Conservation (phyloP, 2,797 vertebrate genomes). For the Esox lucius region DNA sequence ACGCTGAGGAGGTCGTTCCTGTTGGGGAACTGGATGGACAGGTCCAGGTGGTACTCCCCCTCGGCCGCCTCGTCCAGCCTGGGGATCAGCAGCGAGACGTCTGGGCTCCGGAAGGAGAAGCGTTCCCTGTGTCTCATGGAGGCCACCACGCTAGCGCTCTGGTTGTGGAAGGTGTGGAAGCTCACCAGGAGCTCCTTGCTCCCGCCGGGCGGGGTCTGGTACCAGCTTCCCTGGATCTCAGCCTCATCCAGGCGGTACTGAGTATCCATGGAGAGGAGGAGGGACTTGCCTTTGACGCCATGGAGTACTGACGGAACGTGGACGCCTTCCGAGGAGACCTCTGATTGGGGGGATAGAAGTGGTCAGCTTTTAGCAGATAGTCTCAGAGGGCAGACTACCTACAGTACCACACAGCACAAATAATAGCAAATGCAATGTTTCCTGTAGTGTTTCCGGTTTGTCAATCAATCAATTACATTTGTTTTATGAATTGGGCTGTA, state of each 20-base stretch:
- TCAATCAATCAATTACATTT: too few relatives aligned
- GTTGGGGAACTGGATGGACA: conserved; percentile 77
- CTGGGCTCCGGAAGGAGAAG: conserved; percentile 77
- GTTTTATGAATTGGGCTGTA: too few relatives aligned
- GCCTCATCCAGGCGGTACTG: conserved; percentile 73
- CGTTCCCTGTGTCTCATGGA: conserved; percentile 73
- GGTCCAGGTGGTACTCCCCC: conserved; percentile 86
- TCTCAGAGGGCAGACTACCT: background rate
- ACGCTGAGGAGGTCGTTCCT: conserved; percentile 59
- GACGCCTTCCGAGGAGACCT: conserved; percentile 48
- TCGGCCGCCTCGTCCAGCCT: conserved; percentile 77
- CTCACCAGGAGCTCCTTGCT: conserved; percentile 77
- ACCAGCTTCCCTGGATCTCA: conserved; percentile 90
- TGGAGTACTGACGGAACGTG: conserved; percentile 70
- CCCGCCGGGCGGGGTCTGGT: conserved; percentile 68
- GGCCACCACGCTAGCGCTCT: conserved; percentile 67
- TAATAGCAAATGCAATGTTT: too few relatives aligned
- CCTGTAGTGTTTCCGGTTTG: conserved; percentile 26
- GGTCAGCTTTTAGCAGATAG: conserved; percentile 14
- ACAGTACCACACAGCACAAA: too few relatives aligned
- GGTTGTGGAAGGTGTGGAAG: conserved; percentile 83
- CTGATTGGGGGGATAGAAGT: conserved; percentile 43
- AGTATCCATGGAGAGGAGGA: conserved; percentile 81
- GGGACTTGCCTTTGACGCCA: conserved; percentile 77
- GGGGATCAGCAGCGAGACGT: conserved; percentile 82